Percentiles rank a stretch among this genome's conserved stretches.
These are phyloP conservation scores for Spheniscus humboldti DNA, from an alignment of 2,797 vertebrate genomes.

Conservation along the genomic window DNA sequence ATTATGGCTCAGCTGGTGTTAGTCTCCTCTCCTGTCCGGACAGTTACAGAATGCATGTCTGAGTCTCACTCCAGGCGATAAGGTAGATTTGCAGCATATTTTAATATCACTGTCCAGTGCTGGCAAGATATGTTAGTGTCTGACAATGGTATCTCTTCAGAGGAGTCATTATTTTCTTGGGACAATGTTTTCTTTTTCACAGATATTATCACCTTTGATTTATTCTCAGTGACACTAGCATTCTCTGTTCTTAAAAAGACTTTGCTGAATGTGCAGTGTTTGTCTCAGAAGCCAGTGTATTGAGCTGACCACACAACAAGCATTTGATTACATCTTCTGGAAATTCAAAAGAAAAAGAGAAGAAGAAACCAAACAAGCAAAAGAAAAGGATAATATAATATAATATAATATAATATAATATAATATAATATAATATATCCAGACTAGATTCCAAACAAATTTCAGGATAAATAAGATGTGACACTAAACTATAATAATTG, in stretches of 20 bases:
- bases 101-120: slow-evolving; percentile 2
- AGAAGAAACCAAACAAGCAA: neutral
- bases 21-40: neutral
- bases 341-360: neutral
- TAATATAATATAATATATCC: neutral
- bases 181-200: neutral
- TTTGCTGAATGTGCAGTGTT: neutral
- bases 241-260: slow-evolving; percentile 6
- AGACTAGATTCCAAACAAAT: neutral
- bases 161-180: neutral
- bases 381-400: neutral
- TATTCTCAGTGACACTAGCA: slow-evolving; percentile 6
- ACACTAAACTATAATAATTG: neutral
- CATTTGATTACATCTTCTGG: neutral
- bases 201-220: slow-evolving; percentile 45
- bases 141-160: neutral
- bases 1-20: neutral
- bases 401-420: neutral
- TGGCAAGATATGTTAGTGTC: neutral
- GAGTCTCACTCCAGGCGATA: neutral
- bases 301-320: neutral
- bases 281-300: neutral
- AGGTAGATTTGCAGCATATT: neutral
- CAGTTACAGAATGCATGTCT: neutral
- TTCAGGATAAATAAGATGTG: neutral